Evolutionary conservation across 1,140 invertebrate genomes (phyloP), one percentile per base, ranked within the genome.

Genomic region (Copidosoma floridanum): DNA sequence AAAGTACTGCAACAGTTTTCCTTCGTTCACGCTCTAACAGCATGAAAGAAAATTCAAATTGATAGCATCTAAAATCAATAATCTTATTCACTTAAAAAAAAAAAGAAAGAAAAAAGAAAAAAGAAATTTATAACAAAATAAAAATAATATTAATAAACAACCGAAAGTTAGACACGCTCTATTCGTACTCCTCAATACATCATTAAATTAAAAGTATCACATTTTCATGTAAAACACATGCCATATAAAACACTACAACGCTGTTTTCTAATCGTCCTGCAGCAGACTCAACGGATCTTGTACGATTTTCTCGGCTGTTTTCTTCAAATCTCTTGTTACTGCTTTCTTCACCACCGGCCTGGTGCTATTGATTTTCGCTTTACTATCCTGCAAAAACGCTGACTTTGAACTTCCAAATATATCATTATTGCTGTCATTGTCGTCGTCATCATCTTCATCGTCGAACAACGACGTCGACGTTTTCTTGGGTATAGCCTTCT

Each of bases 231-330:
- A 12, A 32, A 32, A 8, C 29, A 32, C 29, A 32, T 32, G 6
- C n/a, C n/a, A 8, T 32, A 43, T 24, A 24, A 47, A 18, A 47
- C 8, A 24, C 44, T n/a, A n/a, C n/a, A n/a, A 23, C 44, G 7
- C 12, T 50, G 18, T 12, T 18, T 27, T 27, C 47, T 68, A 79
- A 38, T 79, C 74, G 11, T 79, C 72, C 46, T 66, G 68, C 16
- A 79, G 46, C 58, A 74, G 55, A 60, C 76, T 78, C 20, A 80
- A 60, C 1, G 78, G 78, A 67, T 80, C 78, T 40, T 78, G 70
- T 8, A 65, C 64, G 18, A 80, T 80, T 18, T 73, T 73, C 48
- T 79, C 73, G 5, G 71, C 76, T n/a, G 75, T 79, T 66, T 77
- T 79, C 37, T 71, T 80, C 21, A 80, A 44, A 50, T 79, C 75